Conservation (phyloP, 1,140 invertebrate species). For the Samia ricini region DNA sequence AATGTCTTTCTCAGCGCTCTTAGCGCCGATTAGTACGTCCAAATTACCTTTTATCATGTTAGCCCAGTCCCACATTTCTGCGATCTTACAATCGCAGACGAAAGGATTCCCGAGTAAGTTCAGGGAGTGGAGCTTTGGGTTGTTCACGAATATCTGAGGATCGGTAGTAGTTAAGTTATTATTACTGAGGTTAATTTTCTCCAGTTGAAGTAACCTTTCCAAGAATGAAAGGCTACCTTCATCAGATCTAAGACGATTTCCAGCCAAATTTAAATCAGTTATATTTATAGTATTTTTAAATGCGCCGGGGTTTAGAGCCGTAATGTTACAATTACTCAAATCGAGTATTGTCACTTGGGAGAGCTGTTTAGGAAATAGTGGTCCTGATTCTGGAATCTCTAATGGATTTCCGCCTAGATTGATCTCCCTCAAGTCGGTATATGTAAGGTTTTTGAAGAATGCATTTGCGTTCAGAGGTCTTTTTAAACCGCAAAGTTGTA, state of each 20-base stretch:
- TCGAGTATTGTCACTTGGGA: constrained; percentile 81
- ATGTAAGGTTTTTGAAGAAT: constrained; percentile 82
- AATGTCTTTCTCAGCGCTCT: constrained; percentile 79
- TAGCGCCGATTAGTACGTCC: constrained; percentile 81
- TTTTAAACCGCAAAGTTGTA: constrained; percentile 83
- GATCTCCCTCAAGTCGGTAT: constrained; percentile 83
- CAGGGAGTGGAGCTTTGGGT: constrained; percentile 78
- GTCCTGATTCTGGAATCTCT: constrained; percentile 77
- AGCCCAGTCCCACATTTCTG: constrained; percentile 86
- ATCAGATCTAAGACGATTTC: constrained; percentile 78
- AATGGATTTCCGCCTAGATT: constrained; percentile 84
- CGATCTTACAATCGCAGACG: constrained; percentile 83
- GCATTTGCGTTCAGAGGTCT: constrained; percentile 81
- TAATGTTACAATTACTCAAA: constrained; percentile 82
- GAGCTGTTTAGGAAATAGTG: constrained; percentile 81
- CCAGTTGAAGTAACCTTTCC: constrained; percentile 78
- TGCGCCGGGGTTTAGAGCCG: constrained; percentile 79
- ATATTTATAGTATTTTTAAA: constrained; percentile 81
- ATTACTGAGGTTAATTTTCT: constrained; percentile 81
- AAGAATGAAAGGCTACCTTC: constrained; percentile 78
- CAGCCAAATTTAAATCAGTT: constrained; percentile 80
- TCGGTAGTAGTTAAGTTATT: constrained; percentile 81
- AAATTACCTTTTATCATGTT: constrained; percentile 81
- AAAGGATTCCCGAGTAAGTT: constrained; percentile 85
- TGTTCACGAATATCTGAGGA: constrained; percentile 78